Evolutionary conservation across 1,140 invertebrate species (phyloP).

Genomic region (Magallana angulata): DNA sequence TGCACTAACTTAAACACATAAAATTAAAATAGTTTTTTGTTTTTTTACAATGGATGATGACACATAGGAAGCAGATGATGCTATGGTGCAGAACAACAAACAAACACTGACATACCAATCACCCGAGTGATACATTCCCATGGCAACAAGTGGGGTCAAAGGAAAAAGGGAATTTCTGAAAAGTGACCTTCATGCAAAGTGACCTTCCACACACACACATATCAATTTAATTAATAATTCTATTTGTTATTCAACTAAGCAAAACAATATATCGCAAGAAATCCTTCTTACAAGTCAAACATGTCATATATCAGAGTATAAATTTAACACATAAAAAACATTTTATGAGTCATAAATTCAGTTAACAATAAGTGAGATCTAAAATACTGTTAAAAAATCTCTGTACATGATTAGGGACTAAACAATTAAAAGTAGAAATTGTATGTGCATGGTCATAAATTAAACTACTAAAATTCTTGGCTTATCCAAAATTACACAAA

Average conservation of each 20-base stretch:
- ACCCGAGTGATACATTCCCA: constrained; percentile 15
- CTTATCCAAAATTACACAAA: background rate
- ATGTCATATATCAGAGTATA: too few relatives aligned
- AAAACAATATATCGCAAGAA: too few relatives aligned
- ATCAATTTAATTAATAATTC: background rate
- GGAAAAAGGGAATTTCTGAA: background rate
- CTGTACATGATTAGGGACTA: too few relatives aligned
- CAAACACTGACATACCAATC: constrained; percentile 18
- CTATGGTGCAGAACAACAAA: constrained; percentile 12
- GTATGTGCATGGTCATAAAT: background rate
- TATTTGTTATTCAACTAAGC: too few relatives aligned
- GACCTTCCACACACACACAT: background rate
- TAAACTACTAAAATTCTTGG: background rate
- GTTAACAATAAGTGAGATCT: too few relatives aligned
- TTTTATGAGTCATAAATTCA: too few relatives aligned
- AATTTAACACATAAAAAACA: too few relatives aligned
- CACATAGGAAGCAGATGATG: constrained; percentile 25
- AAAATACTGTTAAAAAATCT: too few relatives aligned
- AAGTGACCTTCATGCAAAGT: background rate
- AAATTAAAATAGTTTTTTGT: too few relatives aligned
- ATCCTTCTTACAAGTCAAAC: too few relatives aligned
- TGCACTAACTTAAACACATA: too few relatives aligned
- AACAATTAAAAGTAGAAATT: background rate
- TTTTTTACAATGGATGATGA: constrained; percentile 24
- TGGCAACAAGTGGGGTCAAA: constrained; percentile 15